These are phyloP conservation scores for Pteropus rufus DNA, from an alignment of 2,797 vertebrate genomes.

Conservation along the genomic window DNA sequence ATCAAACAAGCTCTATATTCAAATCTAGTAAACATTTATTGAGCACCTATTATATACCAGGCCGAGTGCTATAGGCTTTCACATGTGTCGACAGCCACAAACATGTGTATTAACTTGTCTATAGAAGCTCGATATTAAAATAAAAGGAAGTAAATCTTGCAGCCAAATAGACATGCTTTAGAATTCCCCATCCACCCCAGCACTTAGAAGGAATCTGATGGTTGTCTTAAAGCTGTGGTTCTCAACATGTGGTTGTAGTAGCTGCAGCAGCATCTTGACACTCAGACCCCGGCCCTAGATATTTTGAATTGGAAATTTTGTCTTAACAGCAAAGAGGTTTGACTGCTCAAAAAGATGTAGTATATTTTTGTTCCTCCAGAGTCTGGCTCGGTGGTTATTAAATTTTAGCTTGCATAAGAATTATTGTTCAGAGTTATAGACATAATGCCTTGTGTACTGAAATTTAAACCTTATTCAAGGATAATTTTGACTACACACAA, in stretches of 20 bases:
- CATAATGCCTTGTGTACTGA: neutral
- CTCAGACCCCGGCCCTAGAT: too few species aligned
- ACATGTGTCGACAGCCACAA: neutral
- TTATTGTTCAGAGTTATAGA: neutral
- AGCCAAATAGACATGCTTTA: neutral
- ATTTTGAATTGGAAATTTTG: neutral
- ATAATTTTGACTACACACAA: neutral
- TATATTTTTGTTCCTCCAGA: neutral
- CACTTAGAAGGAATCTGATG: neutral
- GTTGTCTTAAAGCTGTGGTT: neutral
- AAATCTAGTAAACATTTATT: neutral
- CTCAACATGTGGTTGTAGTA: neutral
- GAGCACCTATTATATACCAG: neutral
- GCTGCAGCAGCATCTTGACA: neutral
- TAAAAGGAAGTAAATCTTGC: neutral
- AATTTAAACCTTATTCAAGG: neutral
- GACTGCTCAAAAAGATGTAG: neutral
- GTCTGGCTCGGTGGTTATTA: neutral
- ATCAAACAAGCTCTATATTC: neutral
- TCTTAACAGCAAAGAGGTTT: neutral
- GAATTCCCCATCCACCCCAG: neutral
- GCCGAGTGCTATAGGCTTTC: neutral
- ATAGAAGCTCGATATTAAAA: neutral
- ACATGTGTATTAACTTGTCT: neutral
- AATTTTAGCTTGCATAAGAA: neutral